phyloP scores from a whole-genome alignment of 1,140 invertebrate genomes.

The Plutomurus gul region DNA sequence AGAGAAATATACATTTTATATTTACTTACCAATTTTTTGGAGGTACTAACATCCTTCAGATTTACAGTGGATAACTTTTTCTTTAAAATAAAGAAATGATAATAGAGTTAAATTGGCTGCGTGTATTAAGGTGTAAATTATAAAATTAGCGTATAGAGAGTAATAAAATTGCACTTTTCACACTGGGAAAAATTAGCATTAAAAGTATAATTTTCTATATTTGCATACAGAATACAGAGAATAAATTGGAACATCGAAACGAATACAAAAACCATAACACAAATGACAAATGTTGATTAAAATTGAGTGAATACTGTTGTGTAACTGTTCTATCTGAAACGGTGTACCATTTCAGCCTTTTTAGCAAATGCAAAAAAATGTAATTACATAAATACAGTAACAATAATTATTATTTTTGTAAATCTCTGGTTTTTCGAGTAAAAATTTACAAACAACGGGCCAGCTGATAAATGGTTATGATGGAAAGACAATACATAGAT shows the following conservation, averaged over 20 bases:
- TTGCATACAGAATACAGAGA: too few relatives aligned
- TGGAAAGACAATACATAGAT: background rate
- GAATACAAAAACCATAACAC: too few relatives aligned
- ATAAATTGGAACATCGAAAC: too few relatives aligned
- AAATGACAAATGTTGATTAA: background rate
- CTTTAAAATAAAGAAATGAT: background rate
- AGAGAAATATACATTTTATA: background rate
- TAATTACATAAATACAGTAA: too few relatives aligned
- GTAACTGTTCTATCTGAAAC: too few relatives aligned
- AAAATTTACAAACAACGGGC: background rate
- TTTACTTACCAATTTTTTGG: slow-evolving; percentile 49
- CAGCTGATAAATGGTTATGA: background rate
- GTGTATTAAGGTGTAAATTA: background rate
- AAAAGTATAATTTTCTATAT: too few relatives aligned
- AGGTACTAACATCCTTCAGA: slow-evolving; percentile 42
- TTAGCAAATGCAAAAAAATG: background rate
- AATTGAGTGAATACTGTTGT: background rate
- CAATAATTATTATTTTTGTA: background rate
- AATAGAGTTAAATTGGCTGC: too few relatives aligned
- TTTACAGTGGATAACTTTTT: slow-evolving; percentile 45
- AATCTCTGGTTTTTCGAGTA: background rate
- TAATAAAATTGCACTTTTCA: too few relatives aligned
- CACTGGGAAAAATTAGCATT: too few relatives aligned
- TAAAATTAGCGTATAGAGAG: too few relatives aligned
- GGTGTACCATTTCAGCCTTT: background rate